A percentile compares a stretch with the other conserved stretches of the same genome.
Evolutionary conservation across 2,888 invertebrate species (phyloP).

Genomic region (Phlogophora meticulosa): DNA sequence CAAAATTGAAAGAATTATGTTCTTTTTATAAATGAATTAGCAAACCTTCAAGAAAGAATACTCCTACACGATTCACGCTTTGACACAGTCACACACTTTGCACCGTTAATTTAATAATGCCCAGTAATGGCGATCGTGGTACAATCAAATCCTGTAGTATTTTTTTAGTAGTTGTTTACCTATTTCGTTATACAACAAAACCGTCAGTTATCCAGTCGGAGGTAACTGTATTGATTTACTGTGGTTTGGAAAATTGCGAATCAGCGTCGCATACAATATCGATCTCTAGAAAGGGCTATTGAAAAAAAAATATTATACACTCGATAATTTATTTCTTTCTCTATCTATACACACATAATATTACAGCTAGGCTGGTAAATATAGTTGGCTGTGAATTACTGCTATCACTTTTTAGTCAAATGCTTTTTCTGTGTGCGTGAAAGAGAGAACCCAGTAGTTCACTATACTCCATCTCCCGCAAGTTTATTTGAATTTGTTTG

Average conservation of each 20-base stretch:
- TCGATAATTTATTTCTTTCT: conserved; percentile 63
- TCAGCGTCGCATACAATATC: conserved; percentile 38
- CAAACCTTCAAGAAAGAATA: conserved; percentile 67
- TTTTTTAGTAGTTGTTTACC: conserved; percentile 62
- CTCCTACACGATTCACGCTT: conserved; percentile 60
- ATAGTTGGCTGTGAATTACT: conserved; percentile 42
- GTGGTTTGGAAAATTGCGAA: conserved; percentile 18
- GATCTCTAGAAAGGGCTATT: conserved; percentile 56
- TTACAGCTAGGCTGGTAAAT: conserved; percentile 52
- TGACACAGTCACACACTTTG: conserved; percentile 56
- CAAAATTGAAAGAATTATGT: conserved; percentile 83
- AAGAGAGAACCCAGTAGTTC: conserved; percentile 62
- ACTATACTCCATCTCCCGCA: conserved; percentile 16
- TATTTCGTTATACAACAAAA: conserved; percentile 52
- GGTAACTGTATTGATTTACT: conserved; percentile 11
- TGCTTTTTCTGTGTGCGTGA: conserved; percentile 14
- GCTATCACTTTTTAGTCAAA: conserved; percentile 41
- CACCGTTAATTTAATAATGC: conserved; percentile 64
- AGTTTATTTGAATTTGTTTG: conserved; percentile 58
- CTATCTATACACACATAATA: conserved; percentile 34
- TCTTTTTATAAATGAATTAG: conserved; percentile 75
- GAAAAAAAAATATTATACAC: conserved; percentile 60
- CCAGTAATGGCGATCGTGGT: conserved; percentile 68
- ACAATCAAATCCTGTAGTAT: conserved; percentile 48
- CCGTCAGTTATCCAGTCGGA: conserved; percentile 6